Conservation (phyloP, 92 coral and sea anemone genomes). For the Epizoanthus rinbou region DNA sequence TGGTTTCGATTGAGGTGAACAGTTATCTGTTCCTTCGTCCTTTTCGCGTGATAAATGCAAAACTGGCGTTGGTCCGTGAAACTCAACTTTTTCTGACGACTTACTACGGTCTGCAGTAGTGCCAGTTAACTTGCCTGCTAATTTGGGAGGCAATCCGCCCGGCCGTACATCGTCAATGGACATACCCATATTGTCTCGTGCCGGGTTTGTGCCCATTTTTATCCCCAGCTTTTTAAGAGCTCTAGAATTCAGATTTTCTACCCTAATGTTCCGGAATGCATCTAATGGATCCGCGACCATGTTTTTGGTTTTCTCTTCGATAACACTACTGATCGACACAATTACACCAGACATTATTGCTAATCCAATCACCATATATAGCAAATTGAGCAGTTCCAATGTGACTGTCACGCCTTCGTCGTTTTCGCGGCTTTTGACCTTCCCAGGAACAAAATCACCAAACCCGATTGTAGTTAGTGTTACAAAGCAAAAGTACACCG, state of each 20-base stretch:
- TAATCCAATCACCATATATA: constrained; percentile 93
- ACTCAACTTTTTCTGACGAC: constrained; percentile 82
- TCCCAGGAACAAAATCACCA: constrained; percentile 90
- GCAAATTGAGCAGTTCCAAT: constrained; percentile 83
- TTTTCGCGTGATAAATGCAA: constrained; percentile 60
- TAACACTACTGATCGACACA: constrained; percentile 95
- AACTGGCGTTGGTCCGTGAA: constrained; percentile 90
- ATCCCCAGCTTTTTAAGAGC: constrained; percentile 91
- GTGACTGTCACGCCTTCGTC: constrained; percentile 48
- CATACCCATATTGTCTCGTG: constrained; percentile 40
- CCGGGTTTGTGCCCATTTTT: constrained; percentile 61
- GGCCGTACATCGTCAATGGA: constrained; percentile 52
- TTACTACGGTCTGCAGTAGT: constrained; percentile 58
- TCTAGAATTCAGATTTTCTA: constrained; percentile 86
- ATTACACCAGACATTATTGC: constrained; percentile 99
- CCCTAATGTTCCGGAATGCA: constrained; percentile 73
- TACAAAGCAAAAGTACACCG: constrained; percentile 91
- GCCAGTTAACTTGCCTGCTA: constrained; percentile 56
- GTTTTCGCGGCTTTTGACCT: constrained; percentile 2
- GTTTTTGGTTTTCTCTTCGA: constrained; percentile 93
- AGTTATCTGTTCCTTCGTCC: neutral
- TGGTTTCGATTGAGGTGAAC: constrained; percentile 26
- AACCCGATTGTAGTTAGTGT: constrained; percentile 95
- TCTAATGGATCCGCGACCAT: constrained; percentile 91
- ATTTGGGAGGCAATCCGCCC: constrained; percentile 63